These are phyloP conservation scores for Monoplex corrugatus DNA, from an alignment of 2,888 invertebrate species.

Conservation along the genomic window DNA sequence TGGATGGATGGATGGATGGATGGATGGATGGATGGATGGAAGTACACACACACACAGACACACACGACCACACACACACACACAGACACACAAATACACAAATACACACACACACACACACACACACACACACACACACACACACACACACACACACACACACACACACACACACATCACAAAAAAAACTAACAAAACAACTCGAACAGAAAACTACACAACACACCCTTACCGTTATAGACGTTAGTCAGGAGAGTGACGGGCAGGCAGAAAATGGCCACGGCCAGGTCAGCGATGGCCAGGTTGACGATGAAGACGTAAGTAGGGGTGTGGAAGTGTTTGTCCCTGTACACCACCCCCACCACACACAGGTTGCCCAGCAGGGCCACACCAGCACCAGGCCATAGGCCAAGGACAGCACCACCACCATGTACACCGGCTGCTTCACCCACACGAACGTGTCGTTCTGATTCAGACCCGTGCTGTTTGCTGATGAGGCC, in stretches of 20 bases:
- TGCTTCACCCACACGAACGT: conserved; percentile 50
- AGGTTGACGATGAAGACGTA: conserved; percentile 61
- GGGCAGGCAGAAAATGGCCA: conserved; percentile 59
- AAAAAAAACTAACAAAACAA: no score
- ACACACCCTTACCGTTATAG: conserved; percentile 49
- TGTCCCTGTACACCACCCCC: conserved; percentile 57
- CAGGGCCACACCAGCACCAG: conserved; percentile 58
- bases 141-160: no score
- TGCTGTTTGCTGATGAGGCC: not conserved
- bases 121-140: no score
- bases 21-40: no score
- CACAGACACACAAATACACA: no score
- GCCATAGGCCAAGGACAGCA: conserved; percentile 55
- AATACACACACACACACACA: no score
- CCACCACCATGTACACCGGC: conserved; percentile 56
- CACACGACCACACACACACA: no score
- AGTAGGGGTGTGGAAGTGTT: conserved; percentile 59
- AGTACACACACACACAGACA: no score
- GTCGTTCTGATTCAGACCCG: not conserved
- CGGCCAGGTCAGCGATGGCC: conserved; percentile 58
- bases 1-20: no score
- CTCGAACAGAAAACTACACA: no score
- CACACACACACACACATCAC: no score
- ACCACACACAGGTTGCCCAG: conserved; percentile 59
- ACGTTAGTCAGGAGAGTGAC: conserved; percentile 57